These are phyloP conservation scores for Adrianichthys oophorus DNA, from an alignment of 2,797 vertebrate species.

Conservation along the genomic window DNA sequence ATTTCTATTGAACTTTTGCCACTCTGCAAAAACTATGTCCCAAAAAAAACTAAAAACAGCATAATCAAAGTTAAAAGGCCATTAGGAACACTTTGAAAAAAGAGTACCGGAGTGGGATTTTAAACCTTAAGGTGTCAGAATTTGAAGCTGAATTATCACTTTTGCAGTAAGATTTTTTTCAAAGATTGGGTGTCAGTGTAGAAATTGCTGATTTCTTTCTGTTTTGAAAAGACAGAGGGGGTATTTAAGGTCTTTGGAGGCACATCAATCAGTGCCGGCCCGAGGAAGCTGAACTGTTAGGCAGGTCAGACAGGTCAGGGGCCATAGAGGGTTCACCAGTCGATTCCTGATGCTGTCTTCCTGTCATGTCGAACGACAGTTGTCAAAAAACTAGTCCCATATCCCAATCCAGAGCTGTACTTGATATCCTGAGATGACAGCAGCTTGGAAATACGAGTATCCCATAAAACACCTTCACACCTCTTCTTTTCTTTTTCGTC, in stretches of 20 bases:
- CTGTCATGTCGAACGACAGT: conserved; percentile 32
- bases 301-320: conserved; percentile 67
- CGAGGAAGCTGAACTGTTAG: conserved; percentile 59
- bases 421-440: conserved; percentile 67
- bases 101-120: too few species aligned
- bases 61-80: too few species aligned
- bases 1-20: too few species aligned
- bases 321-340: conserved; percentile 55
- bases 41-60: too few species aligned
- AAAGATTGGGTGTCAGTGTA: conserved; percentile 35
- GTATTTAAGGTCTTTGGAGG: conserved; percentile 32
- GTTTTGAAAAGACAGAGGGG: conserved; percentile 32
- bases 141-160: background rate
- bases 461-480: conserved; percentile 69
- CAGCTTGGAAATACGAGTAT: conserved; percentile 66
- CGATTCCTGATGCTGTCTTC: conserved; percentile 41
- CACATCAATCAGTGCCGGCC: conserved; percentile 54
- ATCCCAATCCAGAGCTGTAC: too few species aligned
- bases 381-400: background rate
- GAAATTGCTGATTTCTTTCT: conserved; percentile 35
- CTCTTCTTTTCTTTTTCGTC: conserved; percentile 49
- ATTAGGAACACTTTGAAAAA: too few species aligned
- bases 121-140: too few species aligned
- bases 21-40: too few species aligned
- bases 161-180: conserved; percentile 15